Evolutionary conservation across 2,113 vertebrate species (phyloP).

Genomic region (Stercorarius parasiticus): DNA sequence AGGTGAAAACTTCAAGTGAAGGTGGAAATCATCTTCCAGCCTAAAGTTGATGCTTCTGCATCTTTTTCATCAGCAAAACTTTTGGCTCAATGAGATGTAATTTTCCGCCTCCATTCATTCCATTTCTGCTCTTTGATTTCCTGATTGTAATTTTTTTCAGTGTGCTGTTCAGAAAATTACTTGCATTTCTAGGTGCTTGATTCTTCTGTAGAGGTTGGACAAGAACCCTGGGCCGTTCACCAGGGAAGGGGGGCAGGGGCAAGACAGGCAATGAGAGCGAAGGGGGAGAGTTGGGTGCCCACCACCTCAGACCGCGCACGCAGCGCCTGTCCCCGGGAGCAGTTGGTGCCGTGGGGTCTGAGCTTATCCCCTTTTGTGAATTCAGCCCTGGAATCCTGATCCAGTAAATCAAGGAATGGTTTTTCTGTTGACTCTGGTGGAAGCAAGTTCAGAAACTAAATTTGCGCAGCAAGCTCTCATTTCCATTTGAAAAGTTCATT

Average conservation of each 20-base stretch:
- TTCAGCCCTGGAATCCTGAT: not conserved
- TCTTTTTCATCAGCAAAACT: not conserved
- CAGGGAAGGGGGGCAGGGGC: not conserved
- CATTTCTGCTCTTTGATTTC: not conserved
- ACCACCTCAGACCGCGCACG: rapidly evolving
- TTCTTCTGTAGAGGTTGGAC: not conserved
- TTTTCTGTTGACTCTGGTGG: not conserved
- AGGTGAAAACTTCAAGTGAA: not conserved
- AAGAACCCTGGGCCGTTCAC: not conserved
- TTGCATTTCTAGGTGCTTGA: not conserved
- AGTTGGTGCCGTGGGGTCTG: too few species aligned
- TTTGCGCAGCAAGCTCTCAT: rapidly evolving
- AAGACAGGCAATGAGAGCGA: not conserved
- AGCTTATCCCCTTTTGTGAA: not conserved
- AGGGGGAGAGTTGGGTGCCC: not conserved
- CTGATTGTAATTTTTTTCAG: not conserved
- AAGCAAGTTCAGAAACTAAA: not conserved
- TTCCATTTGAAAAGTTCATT: not conserved
- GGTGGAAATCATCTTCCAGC: not conserved
- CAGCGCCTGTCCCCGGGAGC: not conserved
- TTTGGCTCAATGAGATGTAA: not conserved
- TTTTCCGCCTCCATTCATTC: not conserved
- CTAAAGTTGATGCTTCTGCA: not conserved
- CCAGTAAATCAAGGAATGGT: not conserved
- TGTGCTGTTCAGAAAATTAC: not conserved